phyloP scores from a whole-genome alignment of 2,113 vertebrate genomes.

The Lota lota region DNA sequence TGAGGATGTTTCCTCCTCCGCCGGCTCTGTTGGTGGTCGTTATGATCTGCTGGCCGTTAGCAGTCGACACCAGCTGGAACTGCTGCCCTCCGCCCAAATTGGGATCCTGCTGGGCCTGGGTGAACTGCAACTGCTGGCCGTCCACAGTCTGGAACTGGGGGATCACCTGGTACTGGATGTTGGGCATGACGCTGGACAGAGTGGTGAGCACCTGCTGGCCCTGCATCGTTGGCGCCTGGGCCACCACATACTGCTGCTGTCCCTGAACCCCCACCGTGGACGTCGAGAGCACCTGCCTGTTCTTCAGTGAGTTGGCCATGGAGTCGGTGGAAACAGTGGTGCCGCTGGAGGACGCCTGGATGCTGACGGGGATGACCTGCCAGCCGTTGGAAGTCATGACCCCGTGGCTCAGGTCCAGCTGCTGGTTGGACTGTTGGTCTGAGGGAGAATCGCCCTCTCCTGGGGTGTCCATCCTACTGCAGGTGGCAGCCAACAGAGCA shows the following conservation, averaged over 20 bases:
- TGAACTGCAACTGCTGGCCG: constrained; percentile 89
- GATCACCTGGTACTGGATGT: constrained; percentile 96
- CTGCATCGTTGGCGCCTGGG: constrained; percentile 79
- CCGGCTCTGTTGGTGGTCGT: constrained; percentile 71
- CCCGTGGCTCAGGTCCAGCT: constrained; percentile 82
- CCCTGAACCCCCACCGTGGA: constrained; percentile 55
- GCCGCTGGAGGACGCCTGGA: constrained; percentile 56
- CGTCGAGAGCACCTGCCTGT: constrained; percentile 66
- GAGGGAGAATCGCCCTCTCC: constrained; percentile 81
- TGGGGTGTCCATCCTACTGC: constrained; percentile 94
- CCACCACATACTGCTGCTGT: constrained; percentile 83
- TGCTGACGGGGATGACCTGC: constrained; percentile 85
- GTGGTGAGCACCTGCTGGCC: constrained; percentile 89
- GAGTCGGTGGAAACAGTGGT: constrained; percentile 72
- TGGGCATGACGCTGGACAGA: constrained; percentile 85
- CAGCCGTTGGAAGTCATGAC: constrained; percentile 90
- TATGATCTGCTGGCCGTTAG: constrained; percentile 85
- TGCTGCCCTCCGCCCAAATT: constrained; percentile 78
- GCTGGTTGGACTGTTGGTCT: constrained; percentile 74
- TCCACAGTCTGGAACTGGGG: constrained; percentile 96
- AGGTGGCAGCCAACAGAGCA: constrained; percentile 93
- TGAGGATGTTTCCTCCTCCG: constrained; percentile 83
- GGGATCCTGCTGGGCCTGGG: constrained; percentile 84
- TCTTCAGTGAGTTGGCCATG: constrained; percentile 73
- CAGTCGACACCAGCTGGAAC: constrained; percentile 86